Evolutionary conservation across 1,140 invertebrate species (phyloP).

Genomic region (Ceratoteleas bidentatus): DNA sequence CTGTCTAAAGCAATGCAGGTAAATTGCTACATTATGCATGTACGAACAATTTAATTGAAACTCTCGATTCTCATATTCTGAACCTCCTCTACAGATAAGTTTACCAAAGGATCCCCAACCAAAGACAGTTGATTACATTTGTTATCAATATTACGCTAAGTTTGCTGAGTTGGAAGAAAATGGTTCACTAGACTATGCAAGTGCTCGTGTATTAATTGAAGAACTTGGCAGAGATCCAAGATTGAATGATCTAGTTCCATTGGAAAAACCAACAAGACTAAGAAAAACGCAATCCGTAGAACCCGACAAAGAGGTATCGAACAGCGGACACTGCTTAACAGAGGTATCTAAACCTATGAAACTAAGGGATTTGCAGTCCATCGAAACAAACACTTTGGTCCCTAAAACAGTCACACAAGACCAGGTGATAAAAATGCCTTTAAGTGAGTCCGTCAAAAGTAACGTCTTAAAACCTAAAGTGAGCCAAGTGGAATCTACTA

Average conservation of each 20-base stretch:
- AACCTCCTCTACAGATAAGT: too few relatives aligned
- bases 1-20: conserved; percentile 45
- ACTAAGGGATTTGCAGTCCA: too few relatives aligned
- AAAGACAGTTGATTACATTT: conserved; percentile 13
- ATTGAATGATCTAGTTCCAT: not conserved
- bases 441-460: too few relatives aligned
- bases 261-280: conserved; percentile 5
- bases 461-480: too few relatives aligned
- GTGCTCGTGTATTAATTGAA: conserved; percentile 7
- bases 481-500: too few relatives aligned
- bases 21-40: conserved; percentile 7
- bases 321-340: not conserved
- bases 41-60: too few relatives aligned
- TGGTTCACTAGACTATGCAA: conserved; percentile 17
- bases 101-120: too few relatives aligned
- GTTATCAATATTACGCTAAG: conserved; percentile 25
- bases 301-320: not conserved
- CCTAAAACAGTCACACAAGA: too few relatives aligned
- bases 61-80: not conserved
- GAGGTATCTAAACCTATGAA: too few relatives aligned
- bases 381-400: too few relatives aligned
- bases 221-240: conserved; percentile 16
- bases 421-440: too few relatives aligned
- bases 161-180: conserved; percentile 14
- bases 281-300: not conserved